Conservation (phyloP, 2,113 vertebrate genomes). For the Mormoops blainvillei region DNA sequence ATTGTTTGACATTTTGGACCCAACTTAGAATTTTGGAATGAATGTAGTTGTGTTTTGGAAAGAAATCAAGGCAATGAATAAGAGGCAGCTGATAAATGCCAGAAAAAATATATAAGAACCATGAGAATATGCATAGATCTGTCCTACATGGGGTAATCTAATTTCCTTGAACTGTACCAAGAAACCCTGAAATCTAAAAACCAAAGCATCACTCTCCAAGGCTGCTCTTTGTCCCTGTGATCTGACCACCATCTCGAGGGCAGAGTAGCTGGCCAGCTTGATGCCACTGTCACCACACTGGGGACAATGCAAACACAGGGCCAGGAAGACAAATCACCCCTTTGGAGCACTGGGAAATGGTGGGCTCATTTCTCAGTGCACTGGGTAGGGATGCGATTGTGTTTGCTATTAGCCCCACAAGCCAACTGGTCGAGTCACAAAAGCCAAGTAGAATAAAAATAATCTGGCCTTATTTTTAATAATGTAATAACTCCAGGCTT, state of each 20-base stretch:
- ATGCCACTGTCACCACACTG: not conserved
- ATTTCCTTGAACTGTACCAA: slow-evolving; percentile 10
- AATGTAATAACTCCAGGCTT: not conserved
- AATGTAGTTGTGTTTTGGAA: slow-evolving; percentile 25
- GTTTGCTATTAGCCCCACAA: not conserved
- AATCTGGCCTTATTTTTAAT: too few relatives aligned
- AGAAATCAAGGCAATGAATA: slow-evolving; percentile 42
- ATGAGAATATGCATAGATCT: not conserved
- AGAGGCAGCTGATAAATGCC: slow-evolving; percentile 12
- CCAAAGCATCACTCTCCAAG: not conserved
- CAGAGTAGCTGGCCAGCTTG: not conserved
- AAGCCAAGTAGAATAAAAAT: not conserved
- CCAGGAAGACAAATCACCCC: not conserved
- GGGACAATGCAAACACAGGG: not conserved
- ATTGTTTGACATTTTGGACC: not conserved
- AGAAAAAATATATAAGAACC: not conserved
- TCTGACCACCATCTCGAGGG: not conserved
- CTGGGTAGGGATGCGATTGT: not conserved
- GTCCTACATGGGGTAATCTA: not conserved
- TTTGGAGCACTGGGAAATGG: not conserved
- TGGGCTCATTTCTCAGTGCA: not conserved
- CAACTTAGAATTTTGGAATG: not conserved
- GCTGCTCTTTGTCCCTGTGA: not conserved
- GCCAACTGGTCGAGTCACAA: not conserved
- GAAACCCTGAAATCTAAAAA: slow-evolving; percentile 35